These are phyloP conservation scores for Xyrichtys novacula DNA, from an alignment of 2,797 vertebrate species.

Conservation along the genomic window DNA sequence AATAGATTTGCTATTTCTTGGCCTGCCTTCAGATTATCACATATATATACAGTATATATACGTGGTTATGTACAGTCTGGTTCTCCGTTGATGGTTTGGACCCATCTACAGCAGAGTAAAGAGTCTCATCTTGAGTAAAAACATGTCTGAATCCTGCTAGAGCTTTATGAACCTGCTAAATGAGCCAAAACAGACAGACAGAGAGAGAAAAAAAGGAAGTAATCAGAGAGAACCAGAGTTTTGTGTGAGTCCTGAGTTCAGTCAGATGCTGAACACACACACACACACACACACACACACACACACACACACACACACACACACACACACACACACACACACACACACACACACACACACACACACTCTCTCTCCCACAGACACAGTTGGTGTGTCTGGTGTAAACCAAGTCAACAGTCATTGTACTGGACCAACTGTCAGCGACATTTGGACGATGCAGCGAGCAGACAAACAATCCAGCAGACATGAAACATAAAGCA, in stretches of 20 bases:
- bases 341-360: background rate
- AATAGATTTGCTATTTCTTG: too few species aligned
- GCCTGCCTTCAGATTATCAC: too few species aligned
- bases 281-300: background rate
- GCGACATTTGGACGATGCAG: background rate
- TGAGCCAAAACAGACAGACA: background rate
- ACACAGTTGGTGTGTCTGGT: background rate
- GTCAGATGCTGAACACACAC: background rate
- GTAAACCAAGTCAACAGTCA: background rate
- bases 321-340: background rate
- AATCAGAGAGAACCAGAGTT: background rate
- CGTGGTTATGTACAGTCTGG: too few species aligned
- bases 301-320: background rate
- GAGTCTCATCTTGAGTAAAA: background rate
- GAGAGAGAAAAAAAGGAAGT: background rate
- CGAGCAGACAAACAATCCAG: background rate
- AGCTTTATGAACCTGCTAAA: background rate
- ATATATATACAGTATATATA: too few species aligned
- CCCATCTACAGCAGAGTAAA: background rate
- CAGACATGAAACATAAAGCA: too few species aligned
- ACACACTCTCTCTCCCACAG: background rate
- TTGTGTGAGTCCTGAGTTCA: background rate
- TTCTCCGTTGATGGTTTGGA: too few species aligned
- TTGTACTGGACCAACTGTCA: conserved; percentile 1
- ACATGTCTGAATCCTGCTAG: background rate